These are phyloP conservation scores for Probosciger aterrimus DNA, from an alignment of 2,113 vertebrate genomes.

Conservation along the genomic window DNA sequence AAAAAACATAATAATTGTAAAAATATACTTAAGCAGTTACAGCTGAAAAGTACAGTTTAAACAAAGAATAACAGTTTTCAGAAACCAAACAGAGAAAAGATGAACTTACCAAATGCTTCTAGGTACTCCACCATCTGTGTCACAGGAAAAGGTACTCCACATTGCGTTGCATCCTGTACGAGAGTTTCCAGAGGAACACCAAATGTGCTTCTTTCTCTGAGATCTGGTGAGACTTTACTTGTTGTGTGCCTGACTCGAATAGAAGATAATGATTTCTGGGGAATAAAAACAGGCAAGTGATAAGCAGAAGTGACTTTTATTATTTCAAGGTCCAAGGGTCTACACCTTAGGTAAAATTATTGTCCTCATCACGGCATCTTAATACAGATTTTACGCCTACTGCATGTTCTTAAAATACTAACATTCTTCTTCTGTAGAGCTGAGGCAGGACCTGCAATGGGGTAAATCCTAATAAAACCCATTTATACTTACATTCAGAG, in stretches of 20 bases:
- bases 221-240: conserved; percentile 49
- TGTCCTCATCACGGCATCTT: background rate
- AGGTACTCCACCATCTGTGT: conserved; percentile 78
- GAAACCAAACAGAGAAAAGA: background rate
- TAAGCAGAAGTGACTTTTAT: background rate
- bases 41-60: background rate
- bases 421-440: background rate
- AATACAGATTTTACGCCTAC: background rate
- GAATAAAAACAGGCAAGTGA: background rate
- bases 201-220: conserved; percentile 41
- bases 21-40: background rate
- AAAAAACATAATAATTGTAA: background rate
- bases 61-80: background rate
- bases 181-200: conserved; percentile 71
- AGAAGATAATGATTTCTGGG: conserved; percentile 59
- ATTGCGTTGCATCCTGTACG: background rate
- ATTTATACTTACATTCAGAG: background rate
- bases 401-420: background rate
- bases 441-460: background rate
- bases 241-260: conserved; percentile 21
- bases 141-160: conserved; percentile 71
- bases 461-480: background rate
- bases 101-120: conserved; percentile 68
- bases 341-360: background rate
- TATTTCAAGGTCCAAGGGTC: background rate